Evolutionary conservation across 2,113 vertebrate species (phyloP), one percentile per base, ranked within the genome.

Genomic region (Sander vitreus): DNA sequence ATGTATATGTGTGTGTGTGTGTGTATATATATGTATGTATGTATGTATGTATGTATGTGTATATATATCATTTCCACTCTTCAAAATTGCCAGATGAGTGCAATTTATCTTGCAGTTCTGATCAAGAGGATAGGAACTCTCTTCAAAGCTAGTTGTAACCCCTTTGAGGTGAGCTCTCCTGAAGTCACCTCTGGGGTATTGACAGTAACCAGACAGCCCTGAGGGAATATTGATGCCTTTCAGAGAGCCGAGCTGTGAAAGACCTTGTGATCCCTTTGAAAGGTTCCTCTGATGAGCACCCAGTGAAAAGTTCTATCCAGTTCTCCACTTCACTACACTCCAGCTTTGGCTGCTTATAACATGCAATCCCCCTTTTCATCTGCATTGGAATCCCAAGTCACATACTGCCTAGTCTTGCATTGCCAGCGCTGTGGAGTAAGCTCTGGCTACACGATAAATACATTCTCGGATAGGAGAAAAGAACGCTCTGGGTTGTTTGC

Each of bases 201-300:
- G 83, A 92, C 78, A 78, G 68, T 76, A 87, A 86, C 63, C 82
- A 89, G 80, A 81, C 76, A 80, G 78, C 80, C 88, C 72, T 15
- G 10, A 45, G 85, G 86, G 88, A 85, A 83, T 80, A 90, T 84
- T 80, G 87, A 90, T 89, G 80, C 81, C 75, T 89, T 63, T 86
- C 65, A 54, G 36, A 60, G 70, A 86, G 78, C 82, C 60, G 77
- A 80, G 78, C 76, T 78, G 75, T 84, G 86, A 88, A 89, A 86
- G 76, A 88, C 66, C 80, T 63, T 88, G 85, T 72, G 80, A 73
- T 62, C 30, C 77, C 79, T 90, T 90, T 89, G 85, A 93, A 92
- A 87, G 58, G 75, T 84, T 85, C 80, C 86, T 90, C 72, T 85
- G 91, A 90, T 91, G 86, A 89, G 70, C 71, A 57, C 75, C 60